Evolutionary conservation across 2,797 vertebrate species (phyloP).

Genomic region (Choloepus didactylus): DNA sequence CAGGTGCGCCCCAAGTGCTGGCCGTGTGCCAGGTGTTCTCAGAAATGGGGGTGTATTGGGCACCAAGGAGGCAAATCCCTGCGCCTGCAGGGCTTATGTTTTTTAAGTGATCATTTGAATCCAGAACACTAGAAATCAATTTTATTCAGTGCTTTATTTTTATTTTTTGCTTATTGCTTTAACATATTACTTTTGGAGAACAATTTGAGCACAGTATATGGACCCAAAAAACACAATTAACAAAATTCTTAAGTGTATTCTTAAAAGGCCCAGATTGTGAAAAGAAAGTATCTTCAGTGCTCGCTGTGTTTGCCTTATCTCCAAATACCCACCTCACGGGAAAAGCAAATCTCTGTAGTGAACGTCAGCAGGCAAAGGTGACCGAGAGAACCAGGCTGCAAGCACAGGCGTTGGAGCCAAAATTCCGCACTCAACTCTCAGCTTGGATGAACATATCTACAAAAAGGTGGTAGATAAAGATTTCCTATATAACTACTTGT

Average conservation of each 20-base stretch:
- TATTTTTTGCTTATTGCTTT: neutral
- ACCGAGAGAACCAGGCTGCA: neutral
- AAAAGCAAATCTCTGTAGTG: accelerated
- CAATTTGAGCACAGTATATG: neutral
- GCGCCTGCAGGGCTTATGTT: accelerated
- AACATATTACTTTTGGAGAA: neutral
- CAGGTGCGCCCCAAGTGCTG: neutral
- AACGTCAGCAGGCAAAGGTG: neutral
- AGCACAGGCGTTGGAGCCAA: neutral
- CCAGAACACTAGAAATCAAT: neutral
- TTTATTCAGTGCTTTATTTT: neutral
- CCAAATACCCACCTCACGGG: too few relatives aligned
- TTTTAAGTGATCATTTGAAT: neutral
- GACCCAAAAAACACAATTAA: neutral
- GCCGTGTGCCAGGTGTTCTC: neutral
- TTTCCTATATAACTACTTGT: too few relatives aligned
- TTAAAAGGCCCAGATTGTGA: neutral
- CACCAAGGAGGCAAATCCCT: neutral
- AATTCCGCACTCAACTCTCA: neutral
- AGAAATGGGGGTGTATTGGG: neutral
- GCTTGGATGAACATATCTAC: too few relatives aligned
- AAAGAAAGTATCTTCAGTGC: neutral
- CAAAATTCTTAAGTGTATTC: neutral
- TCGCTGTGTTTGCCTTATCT: neutral
- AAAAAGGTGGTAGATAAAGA: too few relatives aligned